These are phyloP conservation scores for Drosophila subpulchrella DNA, from an alignment of 1,140 invertebrate genomes.

Conservation along the genomic window DNA sequence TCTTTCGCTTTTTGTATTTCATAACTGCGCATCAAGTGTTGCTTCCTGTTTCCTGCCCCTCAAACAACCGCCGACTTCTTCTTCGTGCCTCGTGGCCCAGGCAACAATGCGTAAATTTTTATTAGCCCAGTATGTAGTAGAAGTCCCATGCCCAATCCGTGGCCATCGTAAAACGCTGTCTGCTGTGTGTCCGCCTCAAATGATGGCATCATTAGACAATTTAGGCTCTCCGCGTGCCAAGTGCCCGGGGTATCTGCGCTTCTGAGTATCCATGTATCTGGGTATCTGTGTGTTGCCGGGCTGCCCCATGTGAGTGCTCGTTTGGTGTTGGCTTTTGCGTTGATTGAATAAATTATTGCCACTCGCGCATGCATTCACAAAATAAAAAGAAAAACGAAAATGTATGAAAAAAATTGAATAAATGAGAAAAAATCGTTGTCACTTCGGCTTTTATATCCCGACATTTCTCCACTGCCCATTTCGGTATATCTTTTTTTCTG, in stretches of 20 bases:
- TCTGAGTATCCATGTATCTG: conserved; percentile 6
- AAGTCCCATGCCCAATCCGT: conserved; percentile 20
- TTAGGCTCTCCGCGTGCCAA: conserved; percentile 68
- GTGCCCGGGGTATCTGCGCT: conserved; percentile 16
- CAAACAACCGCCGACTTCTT: conserved; percentile 19
- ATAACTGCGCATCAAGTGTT: conserved; percentile 75
- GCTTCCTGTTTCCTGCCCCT: conserved; percentile 69
- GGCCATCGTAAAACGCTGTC: conserved; percentile 45
- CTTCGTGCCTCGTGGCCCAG: conserved; percentile 43
- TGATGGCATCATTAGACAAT: conserved; percentile 83
- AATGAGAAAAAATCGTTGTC: conserved; percentile 41
- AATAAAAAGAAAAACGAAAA: conserved; percentile 36
- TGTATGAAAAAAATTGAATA: conserved; percentile 26
- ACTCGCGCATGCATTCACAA: conserved; percentile 73
- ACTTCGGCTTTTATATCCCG: conserved; percentile 19
- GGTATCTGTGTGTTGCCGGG: conserved; percentile 19
- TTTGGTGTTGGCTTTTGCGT: conserved; percentile 60
- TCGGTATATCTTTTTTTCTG: conserved; percentile 8
- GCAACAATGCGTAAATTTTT: conserved; percentile 74
- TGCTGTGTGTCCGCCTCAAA: conserved; percentile 48
- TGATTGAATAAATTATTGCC: conserved; percentile 81
- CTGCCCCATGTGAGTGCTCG: conserved; percentile 45
- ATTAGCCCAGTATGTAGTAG: conserved; percentile 51
- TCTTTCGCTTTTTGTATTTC: conserved; percentile 46
- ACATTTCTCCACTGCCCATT: conserved; percentile 2